These are phyloP conservation scores for Anguilla rostrata DNA, from an alignment of 2,113 vertebrate genomes.

Conservation along the genomic window DNA sequence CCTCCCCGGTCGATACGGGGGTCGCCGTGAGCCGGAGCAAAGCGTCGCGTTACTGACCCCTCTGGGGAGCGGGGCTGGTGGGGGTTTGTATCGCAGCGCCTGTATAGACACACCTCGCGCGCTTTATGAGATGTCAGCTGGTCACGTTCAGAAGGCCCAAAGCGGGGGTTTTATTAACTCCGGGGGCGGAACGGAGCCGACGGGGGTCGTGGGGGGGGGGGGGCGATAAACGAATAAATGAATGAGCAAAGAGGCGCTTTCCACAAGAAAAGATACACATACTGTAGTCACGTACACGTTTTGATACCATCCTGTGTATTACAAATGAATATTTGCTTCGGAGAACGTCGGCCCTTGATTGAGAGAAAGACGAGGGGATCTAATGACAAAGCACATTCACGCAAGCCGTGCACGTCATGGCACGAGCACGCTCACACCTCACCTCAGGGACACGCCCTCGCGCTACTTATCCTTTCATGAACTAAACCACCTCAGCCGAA, in stretches of 20 bases:
- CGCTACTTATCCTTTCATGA: slow-evolving; percentile 54
- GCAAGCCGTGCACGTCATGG: background rate
- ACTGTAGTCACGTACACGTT: too few species aligned
- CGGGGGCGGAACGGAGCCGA: background rate
- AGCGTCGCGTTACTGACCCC: slow-evolving; percentile 9
- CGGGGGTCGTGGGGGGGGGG: too few species aligned
- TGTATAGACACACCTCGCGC: slow-evolving; percentile 19
- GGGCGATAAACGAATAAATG: background rate
- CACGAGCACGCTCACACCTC: background rate
- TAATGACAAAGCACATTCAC: background rate
- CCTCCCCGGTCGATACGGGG: slow-evolving; percentile 10
- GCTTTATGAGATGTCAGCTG: slow-evolving; percentile 18
- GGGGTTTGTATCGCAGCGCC: background rate
- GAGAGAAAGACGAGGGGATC: background rate
- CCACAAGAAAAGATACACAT: too few species aligned
- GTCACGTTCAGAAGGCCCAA: background rate
- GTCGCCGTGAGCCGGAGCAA: background rate
- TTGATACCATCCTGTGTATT: too few species aligned
- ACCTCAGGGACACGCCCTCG: background rate
- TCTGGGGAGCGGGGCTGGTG: background rate
- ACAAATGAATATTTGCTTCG: background rate
- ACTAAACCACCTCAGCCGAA: slow-evolving; percentile 58
- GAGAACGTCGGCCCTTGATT: slow-evolving; percentile 1
- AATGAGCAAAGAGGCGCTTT: background rate
- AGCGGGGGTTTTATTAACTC: background rate